These are phyloP conservation scores for Daphoenositta chrysoptera DNA, from an alignment of 2,113 vertebrate species.

Conservation along the genomic window DNA sequence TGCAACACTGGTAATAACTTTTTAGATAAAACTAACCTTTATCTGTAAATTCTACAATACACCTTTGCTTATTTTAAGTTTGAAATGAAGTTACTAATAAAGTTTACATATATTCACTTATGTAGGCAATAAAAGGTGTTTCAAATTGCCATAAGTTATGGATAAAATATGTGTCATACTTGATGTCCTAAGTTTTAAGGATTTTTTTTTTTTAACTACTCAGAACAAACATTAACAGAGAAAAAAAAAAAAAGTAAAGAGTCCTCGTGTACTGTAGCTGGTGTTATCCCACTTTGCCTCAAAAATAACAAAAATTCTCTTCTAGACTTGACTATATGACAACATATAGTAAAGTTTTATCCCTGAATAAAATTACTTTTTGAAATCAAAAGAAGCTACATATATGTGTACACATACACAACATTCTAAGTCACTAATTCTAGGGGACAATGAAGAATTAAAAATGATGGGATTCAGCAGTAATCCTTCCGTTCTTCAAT, in stretches of 20 bases:
- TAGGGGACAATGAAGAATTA: not conserved
- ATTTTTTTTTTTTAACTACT: not conserved
- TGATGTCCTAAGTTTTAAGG: slow-evolving; percentile 28
- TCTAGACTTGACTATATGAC: not conserved
- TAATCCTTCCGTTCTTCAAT: not conserved
- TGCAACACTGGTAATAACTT: slow-evolving; percentile 54
- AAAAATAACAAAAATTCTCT: not conserved
- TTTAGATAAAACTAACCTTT: slow-evolving; percentile 38
- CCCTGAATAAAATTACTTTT: not conserved
- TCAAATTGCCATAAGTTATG: slow-evolving; percentile 40
- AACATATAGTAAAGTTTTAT: not conserved
- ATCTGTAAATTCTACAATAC: slow-evolving; percentile 52
- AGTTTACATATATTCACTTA: slow-evolving; percentile 65
- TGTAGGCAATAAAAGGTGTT: slow-evolving; percentile 60
- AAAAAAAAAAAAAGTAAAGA: not conserved
- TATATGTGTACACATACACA: not conserved
- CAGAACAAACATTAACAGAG: not conserved
- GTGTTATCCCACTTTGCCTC: not conserved
- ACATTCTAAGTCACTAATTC: not conserved
- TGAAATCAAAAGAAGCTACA: not conserved
- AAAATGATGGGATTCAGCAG: not conserved
- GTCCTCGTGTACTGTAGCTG: not conserved
- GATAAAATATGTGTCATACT: slow-evolving; percentile 58
- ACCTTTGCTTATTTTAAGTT: slow-evolving; percentile 58
- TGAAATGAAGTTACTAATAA: slow-evolving; percentile 57